Percentiles rank a stretch among this genome's conserved stretches.
Conservation (phyloP, 2,113 vertebrate species). For the Coreoperca whiteheadi region DNA sequence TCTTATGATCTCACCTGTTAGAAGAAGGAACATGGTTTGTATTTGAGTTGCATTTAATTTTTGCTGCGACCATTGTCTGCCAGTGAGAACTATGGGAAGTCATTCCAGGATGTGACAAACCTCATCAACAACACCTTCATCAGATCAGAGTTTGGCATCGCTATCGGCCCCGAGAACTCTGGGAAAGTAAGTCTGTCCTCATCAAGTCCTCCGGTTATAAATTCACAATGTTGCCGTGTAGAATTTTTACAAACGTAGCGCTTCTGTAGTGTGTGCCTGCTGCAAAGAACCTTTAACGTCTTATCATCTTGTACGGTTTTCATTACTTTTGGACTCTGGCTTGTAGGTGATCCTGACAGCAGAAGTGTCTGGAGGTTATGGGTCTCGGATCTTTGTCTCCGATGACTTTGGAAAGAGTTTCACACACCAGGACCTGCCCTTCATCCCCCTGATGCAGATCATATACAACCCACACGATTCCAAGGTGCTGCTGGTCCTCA, state of each 20-base stretch:
- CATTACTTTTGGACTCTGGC: slow-evolving; percentile 30
- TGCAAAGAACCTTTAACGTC: background rate
- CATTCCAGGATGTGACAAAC: slow-evolving; percentile 89
- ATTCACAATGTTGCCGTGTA: background rate
- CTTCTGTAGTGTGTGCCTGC: rapidly evolving
- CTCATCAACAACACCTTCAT: slow-evolving; percentile 95
- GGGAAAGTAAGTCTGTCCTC: slow-evolving; percentile 87
- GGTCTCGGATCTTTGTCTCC: slow-evolving; percentile 89
- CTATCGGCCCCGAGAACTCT: slow-evolving; percentile 90
- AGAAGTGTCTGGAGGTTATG: slow-evolving; percentile 86
- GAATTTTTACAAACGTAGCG: background rate
- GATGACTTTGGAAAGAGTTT: slow-evolving; percentile 89
- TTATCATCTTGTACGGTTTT: background rate
- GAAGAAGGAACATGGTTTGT: background rate
- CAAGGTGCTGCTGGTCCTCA: slow-evolving; percentile 85
- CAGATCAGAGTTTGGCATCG: slow-evolving; percentile 92
- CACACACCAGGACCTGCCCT: slow-evolving; percentile 85
- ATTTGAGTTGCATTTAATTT: slow-evolving; percentile 29
- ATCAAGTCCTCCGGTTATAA: background rate
- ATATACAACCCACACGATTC: slow-evolving; percentile 87
- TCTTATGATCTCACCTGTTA: background rate
- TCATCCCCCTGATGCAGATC: slow-evolving; percentile 88
- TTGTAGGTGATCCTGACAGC: slow-evolving; percentile 91
- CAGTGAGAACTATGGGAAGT: slow-evolving; percentile 94
- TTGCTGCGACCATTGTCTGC: slow-evolving; percentile 26